Evolutionary conservation across 2,888 invertebrate species (phyloP), one percentile per base, ranked within the genome.

Genomic region (Leptopilina syphax): DNA sequence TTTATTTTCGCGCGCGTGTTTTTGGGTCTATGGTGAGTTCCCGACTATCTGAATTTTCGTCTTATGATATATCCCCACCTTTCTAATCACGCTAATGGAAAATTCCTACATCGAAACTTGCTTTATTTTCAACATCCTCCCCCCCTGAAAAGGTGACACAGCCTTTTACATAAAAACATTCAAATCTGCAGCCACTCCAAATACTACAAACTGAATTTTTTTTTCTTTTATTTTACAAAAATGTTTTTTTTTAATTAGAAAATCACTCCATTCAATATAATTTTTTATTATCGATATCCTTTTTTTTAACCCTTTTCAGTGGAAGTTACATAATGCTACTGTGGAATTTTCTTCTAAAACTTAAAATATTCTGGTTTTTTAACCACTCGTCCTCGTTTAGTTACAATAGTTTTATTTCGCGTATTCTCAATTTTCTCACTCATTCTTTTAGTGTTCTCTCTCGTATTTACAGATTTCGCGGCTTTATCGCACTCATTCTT

Each of bases 371-470:
- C 10, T 66, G 67, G 67, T 66, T 66, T 66, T 27, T 8, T 34
- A 41, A 66, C 67, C 44, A 66, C 67, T 66, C 67, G 67, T 66
- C 67, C 67, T 44, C 27, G 13, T 27, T 27, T 66, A 27, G 67
- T 66, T 66, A 66, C 24, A 66, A 24, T 18, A 66, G 12, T 12
- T 5, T 66, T 13, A n/a, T 41, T 66, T 18, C 13, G 3, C 44
- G 41, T 41, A 41, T 24, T 24, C 1, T 65, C 65, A 65, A 12
- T 41, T 12, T 41, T 66, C 6, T 66, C 34, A 44, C 24, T 66
- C 34, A 41, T 41, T 41, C 41, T 41, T 41, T 41, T 41, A 41
- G 41, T 34, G n/a, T 65, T 13, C 9, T 65, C 65, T n/a, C n/a
- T 34, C n/a, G 10, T 6, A 54, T 54, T 54, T 54, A 54, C 54